Evolutionary conservation across 1,140 invertebrate genomes (phyloP), one percentile per base, ranked within the genome.

Genomic region (Halotydeus destructor): DNA sequence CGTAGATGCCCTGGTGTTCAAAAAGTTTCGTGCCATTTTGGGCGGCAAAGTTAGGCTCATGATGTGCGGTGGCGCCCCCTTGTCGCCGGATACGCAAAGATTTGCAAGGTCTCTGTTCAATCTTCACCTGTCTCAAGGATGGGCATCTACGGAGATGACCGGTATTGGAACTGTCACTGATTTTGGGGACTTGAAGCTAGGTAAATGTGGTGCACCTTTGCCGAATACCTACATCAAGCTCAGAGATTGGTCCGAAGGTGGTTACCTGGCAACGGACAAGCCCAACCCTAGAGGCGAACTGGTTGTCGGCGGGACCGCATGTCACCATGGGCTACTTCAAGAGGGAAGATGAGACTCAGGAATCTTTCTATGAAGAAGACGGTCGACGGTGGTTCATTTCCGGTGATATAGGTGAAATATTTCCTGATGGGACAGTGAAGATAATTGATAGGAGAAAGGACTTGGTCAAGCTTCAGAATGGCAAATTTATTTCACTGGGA

Each of bases 361-460:
- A 69, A 52, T 60, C 63, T 25, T 70, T 67, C 48, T 55, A 55
- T 12, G 53, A 51, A 12, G 44, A 61, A 19, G 49, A 64, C 47
- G 61, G 60, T 12, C 47, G 53, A n/a, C 43, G 52, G n/a, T 63
- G 61, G 51, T 70, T 70, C 53, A 62, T 59, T 38, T 63, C 67
- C 24, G 68, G 68, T 3, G 91, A 98, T 62, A 84, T 98, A 63
- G 89, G 78, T 3, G 82, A 91, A 66, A 64, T 94, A 46, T 76
- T 88, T 36, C 61, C 69, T 19, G 88, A 97, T 64, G 93, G 93
- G 25, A 77, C 74, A 52, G 72, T 97, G 30, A 83, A 81, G 67
- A 93, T 98, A 54, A 93, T 97, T 55, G 49, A 52, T 31, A 80
- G 91, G 45, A 96, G 94, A 64, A 97, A 98, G 61, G 91, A 97